Evolutionary conservation across 2,888 invertebrate species (phyloP), one percentile per base, ranked within the genome.

Genomic region (Bombylius discolor): DNA sequence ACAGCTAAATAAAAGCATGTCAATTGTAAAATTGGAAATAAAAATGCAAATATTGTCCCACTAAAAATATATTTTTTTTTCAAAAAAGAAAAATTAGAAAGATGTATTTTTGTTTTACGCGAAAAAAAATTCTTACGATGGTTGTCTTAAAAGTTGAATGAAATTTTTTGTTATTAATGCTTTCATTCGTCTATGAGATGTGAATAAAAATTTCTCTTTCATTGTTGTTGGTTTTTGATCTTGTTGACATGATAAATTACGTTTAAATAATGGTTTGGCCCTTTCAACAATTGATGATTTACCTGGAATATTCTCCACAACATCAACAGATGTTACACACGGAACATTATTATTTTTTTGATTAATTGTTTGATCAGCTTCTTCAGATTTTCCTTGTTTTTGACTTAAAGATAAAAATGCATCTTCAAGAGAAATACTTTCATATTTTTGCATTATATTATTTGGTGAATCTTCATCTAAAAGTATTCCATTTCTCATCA

Each of bases 391-490:
- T 55, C 74, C 75, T 59, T 73, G 74, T 49, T 79, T 78, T 65
- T 82, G 75, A 58, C 89, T 87, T 48, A 95, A 77, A 60, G 83
- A 83, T 12, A 95, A 76, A 68, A 95, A 96, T 0, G 91, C 93
- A 46, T 92, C 89, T 70, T 96, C 95, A 39, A 96, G 76, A 0
- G 85, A 84, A 48, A 81, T 78, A 51, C 84, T 84, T 62, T 85
- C 81, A 66, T 84, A 87, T 62, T 78, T 76, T 5, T 77, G 71
- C 63, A 94, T 77, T 13, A 95, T 79, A 59, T 81, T 79, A 11
- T 74, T 75, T 0, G 95, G 95, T 0, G 88, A 81, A 61, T 89
- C 85, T 73, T 96, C 94, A 0, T 91, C 92, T 56, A 96, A 70
- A 32, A 96, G 76, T 57, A 83, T 81, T 0, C 95, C 96, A 64